phyloP scores from a whole-genome alignment of 1,140 invertebrate genomes.

The Nasonia giraulti region DNA sequence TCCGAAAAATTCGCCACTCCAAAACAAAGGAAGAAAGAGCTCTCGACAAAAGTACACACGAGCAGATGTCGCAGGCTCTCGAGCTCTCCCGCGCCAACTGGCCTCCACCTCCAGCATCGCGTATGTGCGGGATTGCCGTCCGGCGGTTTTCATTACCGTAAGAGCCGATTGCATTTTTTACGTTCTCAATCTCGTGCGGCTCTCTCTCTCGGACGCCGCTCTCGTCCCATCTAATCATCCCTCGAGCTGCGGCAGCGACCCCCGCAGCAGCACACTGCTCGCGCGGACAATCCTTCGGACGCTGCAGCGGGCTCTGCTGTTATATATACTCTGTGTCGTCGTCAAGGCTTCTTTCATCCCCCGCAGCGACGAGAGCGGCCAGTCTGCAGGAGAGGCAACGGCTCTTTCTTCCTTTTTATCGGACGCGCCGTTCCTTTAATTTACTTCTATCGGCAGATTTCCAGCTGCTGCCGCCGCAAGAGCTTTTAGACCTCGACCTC shows the following conservation, averaged over 20 bases:
- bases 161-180: conserved; percentile 75
- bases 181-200: conserved; percentile 61
- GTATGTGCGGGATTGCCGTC: conserved; percentile 55
- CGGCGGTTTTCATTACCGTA: conserved; percentile 73
- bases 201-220: conserved; percentile 26
- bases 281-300: conserved; percentile 18
- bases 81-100: conserved; percentile 22
- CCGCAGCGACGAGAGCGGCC: not conserved
- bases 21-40: not conserved
- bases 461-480: not conserved
- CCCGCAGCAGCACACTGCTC: not conserved
- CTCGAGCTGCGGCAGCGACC: not conserved
- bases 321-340: not conserved
- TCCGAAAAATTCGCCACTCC: not conserved
- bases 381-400: not conserved
- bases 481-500: not conserved
- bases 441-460: conserved; percentile 12
- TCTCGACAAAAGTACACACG: not conserved
- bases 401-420: conserved; percentile 34
- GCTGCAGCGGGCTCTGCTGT: not conserved
- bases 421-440: not conserved
- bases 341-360: conserved; percentile 33
- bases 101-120: not conserved
- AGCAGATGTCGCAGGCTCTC: conserved; percentile 47
- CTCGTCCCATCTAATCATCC: conserved; percentile 1